phyloP scores from a whole-genome alignment of 2,797 vertebrate species.

The Cynodonichthys magdalenae region DNA sequence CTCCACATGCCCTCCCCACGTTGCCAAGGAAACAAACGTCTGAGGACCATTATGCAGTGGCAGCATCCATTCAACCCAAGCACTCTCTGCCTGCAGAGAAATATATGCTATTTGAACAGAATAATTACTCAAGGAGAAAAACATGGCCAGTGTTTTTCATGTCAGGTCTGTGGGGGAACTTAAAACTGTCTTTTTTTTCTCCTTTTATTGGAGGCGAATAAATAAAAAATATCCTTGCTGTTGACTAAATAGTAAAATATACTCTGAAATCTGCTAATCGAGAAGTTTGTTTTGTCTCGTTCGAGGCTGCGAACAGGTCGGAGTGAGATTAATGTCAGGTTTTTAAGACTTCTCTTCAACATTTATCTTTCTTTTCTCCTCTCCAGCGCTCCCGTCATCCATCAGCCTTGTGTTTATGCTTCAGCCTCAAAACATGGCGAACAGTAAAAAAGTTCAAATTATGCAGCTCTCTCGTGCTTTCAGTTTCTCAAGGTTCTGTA shows the following conservation, averaged over 20 bases:
- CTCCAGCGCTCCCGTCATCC: background rate
- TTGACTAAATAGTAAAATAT: conserved; percentile 14
- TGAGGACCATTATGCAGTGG: conserved; percentile 81
- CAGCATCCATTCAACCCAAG: conserved; percentile 82
- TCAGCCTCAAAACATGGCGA: conserved; percentile 13
- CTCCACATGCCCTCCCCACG: conserved; percentile 79
- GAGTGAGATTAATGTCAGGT: conserved; percentile 8
- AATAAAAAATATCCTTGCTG: conserved; percentile 23
- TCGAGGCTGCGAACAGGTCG: conserved; percentile 5
- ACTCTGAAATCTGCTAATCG: background rate
- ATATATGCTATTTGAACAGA: conserved; percentile 77
- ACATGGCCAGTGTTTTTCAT: conserved; percentile 62
- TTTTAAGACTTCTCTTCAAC: background rate
- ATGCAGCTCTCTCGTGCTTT: background rate
- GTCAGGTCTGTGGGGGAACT: conserved; percentile 40
- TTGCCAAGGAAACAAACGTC: conserved; percentile 86
- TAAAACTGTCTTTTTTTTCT: conserved; percentile 27
- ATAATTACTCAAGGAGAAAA: conserved; percentile 79
- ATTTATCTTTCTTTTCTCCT: background rate
- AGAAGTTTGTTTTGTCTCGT: conserved; percentile 3
- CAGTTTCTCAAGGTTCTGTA: conserved; percentile 24
- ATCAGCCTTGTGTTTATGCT: conserved; percentile 9
- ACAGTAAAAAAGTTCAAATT: conserved; percentile 19
- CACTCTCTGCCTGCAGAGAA: conserved; percentile 78
- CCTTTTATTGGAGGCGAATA: conserved; percentile 29